These are phyloP conservation scores for Carapus acus DNA, from an alignment of 2,797 vertebrate genomes.

Conservation along the genomic window DNA sequence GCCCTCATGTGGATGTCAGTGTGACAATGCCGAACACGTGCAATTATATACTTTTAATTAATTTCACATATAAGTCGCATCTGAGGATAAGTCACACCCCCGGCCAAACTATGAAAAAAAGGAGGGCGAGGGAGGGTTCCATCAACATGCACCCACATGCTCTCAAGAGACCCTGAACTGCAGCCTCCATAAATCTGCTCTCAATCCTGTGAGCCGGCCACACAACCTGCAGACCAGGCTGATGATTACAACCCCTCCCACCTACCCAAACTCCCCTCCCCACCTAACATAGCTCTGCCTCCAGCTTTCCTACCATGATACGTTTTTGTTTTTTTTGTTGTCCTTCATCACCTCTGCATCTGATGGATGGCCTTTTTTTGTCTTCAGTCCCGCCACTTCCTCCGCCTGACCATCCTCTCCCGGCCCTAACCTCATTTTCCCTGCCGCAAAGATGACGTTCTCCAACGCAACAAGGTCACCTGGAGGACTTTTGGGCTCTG, in stretches of 20 bases:
- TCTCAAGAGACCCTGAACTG: constrained; percentile 55
- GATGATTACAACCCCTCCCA: constrained; percentile 25
- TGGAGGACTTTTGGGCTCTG: constrained; percentile 48
- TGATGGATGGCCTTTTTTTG: no score
- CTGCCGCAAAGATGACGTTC: constrained; percentile 9
- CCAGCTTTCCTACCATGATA: constrained; percentile 26
- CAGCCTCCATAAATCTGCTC: constrained; percentile 59
- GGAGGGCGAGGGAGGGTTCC: constrained; percentile 25
- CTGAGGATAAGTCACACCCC: no score
- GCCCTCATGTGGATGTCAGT: no score
- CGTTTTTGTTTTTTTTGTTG: constrained; percentile 28
- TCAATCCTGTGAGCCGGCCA: constrained; percentile 36
- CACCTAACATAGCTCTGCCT: constrained; percentile 6
- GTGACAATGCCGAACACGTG: no score
- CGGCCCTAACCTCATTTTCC: constrained; percentile 18
- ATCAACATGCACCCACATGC: constrained; percentile 63
- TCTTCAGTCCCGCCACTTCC: no score
- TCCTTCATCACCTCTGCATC: constrained; percentile 17
- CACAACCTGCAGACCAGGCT: constrained; percentile 36
- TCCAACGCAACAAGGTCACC: constrained; percentile 47
- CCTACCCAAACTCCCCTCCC: no score
- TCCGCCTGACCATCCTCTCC: constrained; percentile 4
- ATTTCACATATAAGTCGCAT: no score
- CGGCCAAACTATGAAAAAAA: no score
- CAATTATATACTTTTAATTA: no score